Base-by-base conservation (phyloP, 1,140 invertebrate species). In the Drosophila sproati region DNA sequence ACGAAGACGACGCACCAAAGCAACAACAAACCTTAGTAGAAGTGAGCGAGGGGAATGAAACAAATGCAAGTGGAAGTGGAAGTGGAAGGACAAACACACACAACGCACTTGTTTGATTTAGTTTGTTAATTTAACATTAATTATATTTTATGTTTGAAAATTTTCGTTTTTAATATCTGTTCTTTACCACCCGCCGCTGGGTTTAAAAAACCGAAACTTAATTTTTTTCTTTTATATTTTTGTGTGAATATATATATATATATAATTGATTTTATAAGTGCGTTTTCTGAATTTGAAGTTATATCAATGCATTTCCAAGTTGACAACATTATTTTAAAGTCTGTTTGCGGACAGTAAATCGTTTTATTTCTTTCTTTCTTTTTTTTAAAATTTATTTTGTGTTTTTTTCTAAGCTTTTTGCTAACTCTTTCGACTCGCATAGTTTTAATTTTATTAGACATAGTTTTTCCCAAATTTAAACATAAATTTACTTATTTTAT, bases 351-450 rank as follows among this genome's bases (percentile, higher is more conserved):
- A 71, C 43, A 43, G 60, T 50, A 68, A 73, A 78, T 71, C 52
- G 47, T 5, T 62, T 68, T 39, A 50, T 48, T 35, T 66, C 52
- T 37, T 45, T 52, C 28, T 54, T 12, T n/a, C 29, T 47, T 51
- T 7, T 5, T 48, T 39, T 5, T 3, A 20, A 20, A 3, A 12
- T 12, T 12, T 29, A n/a, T 37, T 66, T 37, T 72, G 28, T 31
- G 20, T 20, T 20, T 59, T 54, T 56, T 67, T 41, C 8, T 68
- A 6, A 8, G 20, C 31, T 48, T 77, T 68, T 57, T 50, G 12
- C 34, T 31, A 67, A 73, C 63, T 82, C 79, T 73, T 69, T 59
- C 51, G 55, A 68, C 55, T 73, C 63, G 63, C 55, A 68, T 73
- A 59, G 62, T 60, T 72, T 43, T 50, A 50, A 7, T 1, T 20